Evolutionary conservation across 2,113 vertebrate genomes (phyloP), one percentile per base, ranked within the genome.

Genomic region (Pampusana beccarii): DNA sequence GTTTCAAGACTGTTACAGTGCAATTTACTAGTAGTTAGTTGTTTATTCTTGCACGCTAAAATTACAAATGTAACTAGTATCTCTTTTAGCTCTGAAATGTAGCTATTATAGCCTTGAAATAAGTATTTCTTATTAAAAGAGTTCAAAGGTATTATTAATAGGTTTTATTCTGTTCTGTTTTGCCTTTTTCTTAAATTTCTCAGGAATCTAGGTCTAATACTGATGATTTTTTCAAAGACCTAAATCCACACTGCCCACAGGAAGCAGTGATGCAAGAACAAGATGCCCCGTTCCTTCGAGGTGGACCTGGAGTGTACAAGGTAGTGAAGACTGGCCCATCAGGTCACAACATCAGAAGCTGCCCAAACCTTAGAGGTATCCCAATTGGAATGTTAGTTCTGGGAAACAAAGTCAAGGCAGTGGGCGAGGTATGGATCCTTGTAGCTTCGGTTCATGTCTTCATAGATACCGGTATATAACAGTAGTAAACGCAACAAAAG

Each of bases 381-480:
- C 99, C 99, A 98, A 99, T 99, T 99, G 99, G 99, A 99, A 99
- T 99, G 99, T 99, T 99, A 99, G 99, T 99, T 98, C 99, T 99
- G 99, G 99, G 99, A 98, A 99, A 99, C 99, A 99, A 98, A 99
- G 99, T 99, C 99, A 99, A 99, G 98, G 99, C 99, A 97, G 98
- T 99, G 98, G 99, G 99, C 99, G 99, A 99, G 99, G 99, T 99
- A 99, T 98, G 99, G 98, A 99, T 98, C 98, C 98, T 98, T 99
- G 98, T 99, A 98, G 98, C 98, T 99, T 98, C 98, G 93, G 98
- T 98, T 98, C 95, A 97, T 98, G 97, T 98, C 98, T 99, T 98
- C 98, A 98, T 98, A 98, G 95, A 98, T 97, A 94, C 74, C 97
- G 86, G 93, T 98, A 97, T 98, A 95, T 98, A 97, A 97, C 98